phyloP scores from a whole-genome alignment of 2,113 vertebrate species.

The Circaetus cinerascens region DNA sequence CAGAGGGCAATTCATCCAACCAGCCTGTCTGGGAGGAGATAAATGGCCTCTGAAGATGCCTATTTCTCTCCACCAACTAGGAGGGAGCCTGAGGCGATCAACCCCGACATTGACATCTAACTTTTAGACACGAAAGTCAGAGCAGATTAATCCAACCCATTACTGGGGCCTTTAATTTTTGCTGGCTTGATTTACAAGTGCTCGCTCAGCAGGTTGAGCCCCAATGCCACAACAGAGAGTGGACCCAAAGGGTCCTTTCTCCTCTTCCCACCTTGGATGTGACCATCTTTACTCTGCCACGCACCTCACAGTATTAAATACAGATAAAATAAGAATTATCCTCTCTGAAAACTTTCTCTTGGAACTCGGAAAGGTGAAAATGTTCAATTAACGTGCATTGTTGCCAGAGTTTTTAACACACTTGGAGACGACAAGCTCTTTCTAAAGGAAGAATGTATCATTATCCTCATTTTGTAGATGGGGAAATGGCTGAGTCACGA shows the following conservation, averaged over 20 bases:
- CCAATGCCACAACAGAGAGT: background rate
- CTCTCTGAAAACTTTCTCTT: background rate
- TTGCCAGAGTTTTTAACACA: background rate
- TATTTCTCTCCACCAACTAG: background rate
- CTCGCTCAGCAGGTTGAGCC: background rate
- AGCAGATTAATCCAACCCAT: conserved; percentile 25
- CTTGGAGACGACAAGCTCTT: background rate
- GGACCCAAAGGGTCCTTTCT: background rate
- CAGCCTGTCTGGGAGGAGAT: background rate
- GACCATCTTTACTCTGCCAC: background rate
- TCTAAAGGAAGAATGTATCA: background rate
- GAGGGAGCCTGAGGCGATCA: background rate
- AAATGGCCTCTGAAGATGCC: conserved; percentile 16
- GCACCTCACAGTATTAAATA: background rate
- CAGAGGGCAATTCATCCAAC: background rate
- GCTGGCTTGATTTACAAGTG: conserved; percentile 15
- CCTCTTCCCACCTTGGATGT: background rate
- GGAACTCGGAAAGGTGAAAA: background rate
- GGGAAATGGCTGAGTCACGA: background rate
- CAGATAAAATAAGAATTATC: background rate
- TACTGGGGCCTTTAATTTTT: background rate
- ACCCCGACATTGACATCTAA: background rate
- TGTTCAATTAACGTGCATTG: background rate
- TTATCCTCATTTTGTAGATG: background rate
- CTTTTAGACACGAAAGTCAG: background rate